Conservation (phyloP, 2,888 invertebrate species). For the Nephrotoma appendiculata region DNA sequence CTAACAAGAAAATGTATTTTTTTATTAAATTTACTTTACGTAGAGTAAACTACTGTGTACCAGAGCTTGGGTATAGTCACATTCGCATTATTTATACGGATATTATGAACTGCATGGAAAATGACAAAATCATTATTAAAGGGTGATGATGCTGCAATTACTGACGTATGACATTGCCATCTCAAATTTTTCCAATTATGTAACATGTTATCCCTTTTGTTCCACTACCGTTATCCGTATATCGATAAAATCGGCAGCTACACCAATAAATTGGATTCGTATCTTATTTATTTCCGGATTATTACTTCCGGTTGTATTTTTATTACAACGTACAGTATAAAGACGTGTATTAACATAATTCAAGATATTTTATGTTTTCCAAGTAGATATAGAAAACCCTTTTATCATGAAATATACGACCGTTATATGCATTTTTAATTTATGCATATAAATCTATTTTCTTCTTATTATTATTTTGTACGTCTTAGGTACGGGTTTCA, state of each 20-base stretch:
- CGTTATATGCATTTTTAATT: not conserved
- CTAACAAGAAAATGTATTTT: not conserved
- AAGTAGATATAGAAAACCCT: not conserved
- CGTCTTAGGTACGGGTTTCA: not conserved
- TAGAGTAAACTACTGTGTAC: not conserved
- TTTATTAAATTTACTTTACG: not conserved
- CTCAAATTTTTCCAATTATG: not conserved
- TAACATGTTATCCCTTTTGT: not conserved
- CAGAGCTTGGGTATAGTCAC: not conserved
- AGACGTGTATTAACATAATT: not conserved
- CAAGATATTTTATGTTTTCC: not conserved
- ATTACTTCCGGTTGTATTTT: not conserved
- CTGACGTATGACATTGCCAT: not conserved
- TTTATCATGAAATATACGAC: not conserved
- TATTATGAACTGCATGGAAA: not conserved
- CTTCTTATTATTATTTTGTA: not conserved
- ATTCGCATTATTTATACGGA: not conserved
- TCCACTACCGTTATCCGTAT: not conserved
- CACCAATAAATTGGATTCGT: not conserved
- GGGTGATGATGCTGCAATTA: not conserved
- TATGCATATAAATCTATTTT: not conserved
- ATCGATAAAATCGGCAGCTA: not conserved
- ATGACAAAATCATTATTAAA: not conserved
- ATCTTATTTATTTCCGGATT: not conserved
- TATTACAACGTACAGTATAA: not conserved